Percentiles rank a stretch among this genome's conserved stretches.
Conservation (phyloP, 2,113 vertebrate species). For the Eleginops maclovinus region DNA sequence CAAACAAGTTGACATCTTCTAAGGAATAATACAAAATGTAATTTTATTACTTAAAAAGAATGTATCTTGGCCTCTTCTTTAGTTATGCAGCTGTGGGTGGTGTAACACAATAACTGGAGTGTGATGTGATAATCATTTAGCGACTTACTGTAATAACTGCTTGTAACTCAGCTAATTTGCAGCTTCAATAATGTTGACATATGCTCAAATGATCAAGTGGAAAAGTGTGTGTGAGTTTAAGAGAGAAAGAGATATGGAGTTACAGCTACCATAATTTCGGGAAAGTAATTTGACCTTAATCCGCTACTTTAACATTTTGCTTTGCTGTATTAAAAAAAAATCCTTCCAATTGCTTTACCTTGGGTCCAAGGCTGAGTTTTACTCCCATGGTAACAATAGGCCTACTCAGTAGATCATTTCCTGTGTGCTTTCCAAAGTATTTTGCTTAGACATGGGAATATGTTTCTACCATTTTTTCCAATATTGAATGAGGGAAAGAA, state of each 20-base stretch:
- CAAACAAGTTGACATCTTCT: background rate
- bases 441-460: background rate
- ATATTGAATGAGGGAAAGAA: too few relatives aligned
- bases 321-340: background rate
- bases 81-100: background rate
- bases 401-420: background rate
- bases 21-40: background rate
- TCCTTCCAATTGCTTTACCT: background rate
- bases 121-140: background rate
- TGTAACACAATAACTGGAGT: background rate
- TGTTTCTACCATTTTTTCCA: background rate
- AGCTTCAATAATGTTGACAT: too few relatives aligned
- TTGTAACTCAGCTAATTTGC: background rate
- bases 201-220: background rate
- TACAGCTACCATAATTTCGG: background rate
- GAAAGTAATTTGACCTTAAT: constrained; percentile 9
- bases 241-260: background rate
- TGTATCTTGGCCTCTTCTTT: background rate
- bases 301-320: background rate
- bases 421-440: too few relatives aligned
- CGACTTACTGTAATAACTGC: background rate
- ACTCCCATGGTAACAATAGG: background rate
- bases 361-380: background rate
- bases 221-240: background rate
- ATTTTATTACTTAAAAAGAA: background rate